Base-by-base conservation (phyloP, 2,797 vertebrate genomes). In the Aulostomus chinensis region DNA sequence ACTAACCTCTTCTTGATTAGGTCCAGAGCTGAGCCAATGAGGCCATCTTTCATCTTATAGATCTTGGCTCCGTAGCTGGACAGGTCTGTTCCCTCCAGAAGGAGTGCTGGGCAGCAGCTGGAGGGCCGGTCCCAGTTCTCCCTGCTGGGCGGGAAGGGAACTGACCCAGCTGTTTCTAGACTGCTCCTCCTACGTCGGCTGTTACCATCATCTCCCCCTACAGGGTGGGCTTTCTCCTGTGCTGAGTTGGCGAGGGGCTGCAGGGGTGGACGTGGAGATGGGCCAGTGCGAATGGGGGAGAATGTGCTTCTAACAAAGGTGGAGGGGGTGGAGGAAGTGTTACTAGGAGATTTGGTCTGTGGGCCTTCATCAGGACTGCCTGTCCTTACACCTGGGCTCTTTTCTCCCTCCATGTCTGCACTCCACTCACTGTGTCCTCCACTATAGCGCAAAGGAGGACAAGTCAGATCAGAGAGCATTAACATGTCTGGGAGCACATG, bases 1-100 rank as follows among this genome's bases (percentile, higher is more conserved):
- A 75, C 82, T 84, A 65, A 94, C 94, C 94, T 96, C 85, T 96
- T 96, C 84, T 94, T 96, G 86, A 97, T 94, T 67, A 96, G 93
- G 76, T 94, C 93, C 84, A 96, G 80, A 7, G 93, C 93, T 0
- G 93, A 94, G 48, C 92, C 94, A 41, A 95, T 92, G 67, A 96
- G 89, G 59, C 92, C 94, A 14, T 94, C 91, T 86, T 94, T 96
- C 91, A 96, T 96, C 86, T 92, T 94, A 56, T 94, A 94, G 53
- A 96, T 93, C 67, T 93, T 94, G 73, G 92, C 92, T 66, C 94
- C 93, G 8, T 95, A 97, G 73, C 86, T 90, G 52, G 93, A 93
- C 52, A 96, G 86, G 65, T 95, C 93, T 2, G 93, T 90, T 43
- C 91, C 89, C 68, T 96, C 94, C 85, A 94, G 83, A 15, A 96